Conservation (phyloP, 2,888 invertebrate species). For the Yponomeuta malinellus region DNA sequence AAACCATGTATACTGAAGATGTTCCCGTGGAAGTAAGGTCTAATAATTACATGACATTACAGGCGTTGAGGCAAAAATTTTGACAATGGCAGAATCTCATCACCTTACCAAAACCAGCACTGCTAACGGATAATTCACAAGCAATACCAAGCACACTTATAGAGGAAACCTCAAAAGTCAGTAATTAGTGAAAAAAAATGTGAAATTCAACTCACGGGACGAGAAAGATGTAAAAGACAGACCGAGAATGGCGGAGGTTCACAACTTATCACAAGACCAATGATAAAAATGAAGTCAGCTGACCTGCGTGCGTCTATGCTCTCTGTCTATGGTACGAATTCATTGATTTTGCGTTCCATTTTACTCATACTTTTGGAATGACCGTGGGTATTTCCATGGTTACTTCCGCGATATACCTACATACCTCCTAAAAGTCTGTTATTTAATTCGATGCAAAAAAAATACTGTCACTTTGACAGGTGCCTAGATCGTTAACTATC, state of each 20-base stretch:
- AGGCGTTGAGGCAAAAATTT: conserved; percentile 27
- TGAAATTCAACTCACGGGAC: conserved; percentile 66
- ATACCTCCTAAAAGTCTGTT: not conserved
- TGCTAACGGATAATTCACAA: not conserved
- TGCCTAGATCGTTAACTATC: too few relatives aligned
- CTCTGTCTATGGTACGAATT: conserved; percentile 44
- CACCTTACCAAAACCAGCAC: conserved; percentile 41
- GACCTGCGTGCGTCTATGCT: conserved; percentile 54
- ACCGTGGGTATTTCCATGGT: not conserved
- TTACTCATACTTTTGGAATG: not conserved
- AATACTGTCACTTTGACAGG: too few relatives aligned
- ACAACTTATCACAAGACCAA: conserved; percentile 76
- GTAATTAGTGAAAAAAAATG: conserved; percentile 34
- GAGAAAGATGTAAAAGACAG: conserved; percentile 69
- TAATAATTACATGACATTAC: conserved; percentile 10
- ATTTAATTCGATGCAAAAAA: too few relatives aligned
- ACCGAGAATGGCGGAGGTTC: conserved; percentile 72
- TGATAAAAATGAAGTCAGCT: conserved; percentile 75
- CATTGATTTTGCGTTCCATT: conserved; percentile 45
- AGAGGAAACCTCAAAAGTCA: conserved; percentile 29
- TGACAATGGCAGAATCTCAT: conserved; percentile 42
- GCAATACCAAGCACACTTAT: conserved; percentile 45
- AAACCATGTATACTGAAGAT: not conserved
- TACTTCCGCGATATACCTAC: not conserved
- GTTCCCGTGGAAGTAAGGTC: not conserved